These are phyloP conservation scores for Leptopilina drosophilae DNA, from an alignment of 2,888 invertebrate species.

Conservation along the genomic window DNA sequence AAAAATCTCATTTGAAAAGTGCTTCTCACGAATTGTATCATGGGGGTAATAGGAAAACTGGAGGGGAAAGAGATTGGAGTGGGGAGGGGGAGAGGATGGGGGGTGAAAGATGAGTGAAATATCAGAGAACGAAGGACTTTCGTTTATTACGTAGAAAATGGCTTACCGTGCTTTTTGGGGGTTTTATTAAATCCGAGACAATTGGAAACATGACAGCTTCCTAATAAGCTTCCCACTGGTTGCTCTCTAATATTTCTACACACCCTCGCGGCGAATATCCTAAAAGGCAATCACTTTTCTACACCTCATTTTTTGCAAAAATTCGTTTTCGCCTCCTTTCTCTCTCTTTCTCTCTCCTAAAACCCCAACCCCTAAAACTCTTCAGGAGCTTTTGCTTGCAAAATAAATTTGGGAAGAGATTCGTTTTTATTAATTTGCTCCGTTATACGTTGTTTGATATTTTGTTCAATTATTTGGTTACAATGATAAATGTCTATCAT, in stretches of 20 bases:
- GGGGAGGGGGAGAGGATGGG: not conserved
- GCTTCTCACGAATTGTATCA: conserved; percentile 31
- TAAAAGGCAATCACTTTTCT: conserved; percentile 43
- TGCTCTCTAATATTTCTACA: conserved; percentile 44
- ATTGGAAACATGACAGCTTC: conserved; percentile 59
- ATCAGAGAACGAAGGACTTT: conserved; percentile 40
- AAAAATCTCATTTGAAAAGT: conserved; percentile 30
- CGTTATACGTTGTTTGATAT: no score
- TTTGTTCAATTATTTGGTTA: no score
- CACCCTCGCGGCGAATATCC: conserved; percentile 33
- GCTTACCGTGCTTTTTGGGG: conserved; percentile 53
- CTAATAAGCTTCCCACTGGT: conserved; percentile 59
- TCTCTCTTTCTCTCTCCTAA: not conserved
- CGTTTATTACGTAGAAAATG: conserved; percentile 54
- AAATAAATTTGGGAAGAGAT: not conserved
- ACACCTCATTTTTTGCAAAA: conserved; percentile 19
- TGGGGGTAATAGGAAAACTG: not conserved
- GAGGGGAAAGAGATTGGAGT: no score
- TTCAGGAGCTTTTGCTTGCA: not conserved
- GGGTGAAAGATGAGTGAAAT: conserved; percentile 43
- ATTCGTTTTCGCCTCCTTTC: not conserved
- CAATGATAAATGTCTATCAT: no score
- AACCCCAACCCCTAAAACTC: no score
- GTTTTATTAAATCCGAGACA: conserved; percentile 58
- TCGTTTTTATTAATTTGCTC: conserved; percentile 17